Conservation (phyloP, 2,797 vertebrate genomes). For the Bradypodion pumilum region DNA sequence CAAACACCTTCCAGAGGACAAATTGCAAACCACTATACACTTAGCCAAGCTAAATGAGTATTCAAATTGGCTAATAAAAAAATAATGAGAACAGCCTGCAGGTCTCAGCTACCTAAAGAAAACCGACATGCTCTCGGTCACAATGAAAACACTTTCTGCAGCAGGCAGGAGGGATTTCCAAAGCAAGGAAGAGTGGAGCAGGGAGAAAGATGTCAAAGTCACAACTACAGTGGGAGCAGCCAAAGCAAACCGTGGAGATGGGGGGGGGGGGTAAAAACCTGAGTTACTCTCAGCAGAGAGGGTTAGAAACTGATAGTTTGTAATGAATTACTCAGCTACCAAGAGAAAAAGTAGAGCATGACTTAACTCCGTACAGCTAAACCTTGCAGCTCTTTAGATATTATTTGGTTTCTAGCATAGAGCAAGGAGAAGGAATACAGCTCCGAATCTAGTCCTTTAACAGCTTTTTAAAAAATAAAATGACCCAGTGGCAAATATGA, state of each 20-base stretch:
- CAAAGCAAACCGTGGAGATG: not conserved
- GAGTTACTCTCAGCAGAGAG: not conserved
- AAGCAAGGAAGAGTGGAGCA: slow-evolving; percentile 35
- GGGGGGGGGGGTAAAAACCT: not conserved
- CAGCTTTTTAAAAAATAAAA: not conserved
- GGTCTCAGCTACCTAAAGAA: slow-evolving; percentile 66
- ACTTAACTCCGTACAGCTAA: not conserved
- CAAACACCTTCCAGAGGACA: slow-evolving; percentile 35
- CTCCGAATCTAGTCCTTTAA: not conserved
- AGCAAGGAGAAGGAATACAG: not conserved
- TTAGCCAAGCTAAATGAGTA: slow-evolving; percentile 64
- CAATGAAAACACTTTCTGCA: slow-evolving; percentile 39
- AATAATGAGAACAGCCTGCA: slow-evolving; percentile 69
- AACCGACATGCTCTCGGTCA: slow-evolving; percentile 62
- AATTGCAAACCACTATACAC: slow-evolving; percentile 51
- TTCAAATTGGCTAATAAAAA: slow-evolving; percentile 72
- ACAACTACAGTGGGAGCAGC: slow-evolving; percentile 4
- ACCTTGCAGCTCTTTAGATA: not conserved
- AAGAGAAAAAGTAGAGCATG: not conserved
- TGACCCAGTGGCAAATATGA: not conserved
- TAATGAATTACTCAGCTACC: not conserved
- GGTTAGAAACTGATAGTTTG: not conserved
- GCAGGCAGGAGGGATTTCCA: slow-evolving; percentile 35
- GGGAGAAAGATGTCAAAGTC: accelerated
- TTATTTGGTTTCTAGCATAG: not conserved